Evolutionary conservation across 2,888 invertebrate species (phyloP), one percentile per base, ranked within the genome.

Genomic region (Melieria omissa): DNA sequence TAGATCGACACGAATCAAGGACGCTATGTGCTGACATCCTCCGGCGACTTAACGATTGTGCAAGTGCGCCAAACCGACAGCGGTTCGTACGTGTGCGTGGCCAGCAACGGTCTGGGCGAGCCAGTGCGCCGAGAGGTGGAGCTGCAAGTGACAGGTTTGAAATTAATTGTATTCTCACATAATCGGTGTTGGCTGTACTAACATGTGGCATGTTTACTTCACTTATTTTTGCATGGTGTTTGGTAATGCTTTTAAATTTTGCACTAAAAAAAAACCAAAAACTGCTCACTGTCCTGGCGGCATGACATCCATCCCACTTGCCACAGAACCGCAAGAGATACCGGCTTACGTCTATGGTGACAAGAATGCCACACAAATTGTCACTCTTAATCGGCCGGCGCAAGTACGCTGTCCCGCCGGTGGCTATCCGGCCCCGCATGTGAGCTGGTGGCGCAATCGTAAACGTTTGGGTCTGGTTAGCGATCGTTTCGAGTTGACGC

Each of bases 71-170:
- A 91, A 77, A 91, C 92, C 69, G 97, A 98, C 86, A 90, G 92
- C 42, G 97, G 97, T 52, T 91, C 92, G 10, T 98, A 97, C 86
- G 90, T 93, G 70, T 97, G 97, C 83, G 89, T 92, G 8, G 97
- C 95, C 1, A 92, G 93, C 83, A 97, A 97, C 86, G 91, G 90
- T 3, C 87, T 93, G 44, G 94, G 93, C 16, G 86, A 89, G 64
- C 91, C 94, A 12, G 89, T 90, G 47, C 90, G 91, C 79, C 90
- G 89, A 77, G 91, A 94, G 86, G 89, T 95, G 71, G 89, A 88
- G 71, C 88, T 96, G 9, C 89, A 91, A 74, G 92, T 96, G 65
- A 90, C 90, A 85, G 95, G 96, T 96, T 88, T 88, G 91, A 47
- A 4, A 8, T 10, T 10, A 42, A 5, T 52, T 41, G 16, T 69